Base-by-base conservation (phyloP, 2,888 invertebrate genomes). In the Scaptomyza parva region DNA sequence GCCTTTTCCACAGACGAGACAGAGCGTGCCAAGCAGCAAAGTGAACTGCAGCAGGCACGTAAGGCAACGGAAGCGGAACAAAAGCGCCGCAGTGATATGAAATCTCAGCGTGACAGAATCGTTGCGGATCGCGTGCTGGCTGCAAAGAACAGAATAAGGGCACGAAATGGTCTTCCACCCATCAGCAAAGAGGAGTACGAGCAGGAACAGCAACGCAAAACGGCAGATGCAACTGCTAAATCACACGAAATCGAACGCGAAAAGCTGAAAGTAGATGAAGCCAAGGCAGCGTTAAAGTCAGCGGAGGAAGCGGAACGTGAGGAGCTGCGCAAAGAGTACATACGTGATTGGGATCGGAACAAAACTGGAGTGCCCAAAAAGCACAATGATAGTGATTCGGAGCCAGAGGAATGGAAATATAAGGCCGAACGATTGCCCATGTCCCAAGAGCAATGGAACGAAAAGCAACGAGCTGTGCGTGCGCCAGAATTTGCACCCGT, bases 1-100 rank as follows among this genome's bases (percentile, higher is more conserved):
- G 94, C 95, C 20, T 98, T 99, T 91, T 97, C 98, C 12, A 96
- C 95, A 43, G 96, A 98, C 82, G 97, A 97, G 79, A 93, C 93
- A 2, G 94, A 95, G 84, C 94, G 98, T 76, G 92, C 93, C 1
- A 94, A 95, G 79, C 97, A 99, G 91, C 96, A 97, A 93, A 94
- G 95, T 51, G 95, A 95, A 77, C 92, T 99, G 57, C 93, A 94
- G 50, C 94, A 94, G 71, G 91, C 95, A 26, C 93, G 97, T 0
- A 92, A 94, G 63, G 94, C 95, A 85, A 97, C 97, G 0, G 91
- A 95, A 61, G 91, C 92, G 14, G 94, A 95, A 57, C 96, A 96
- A 87, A 92, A 93, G 57, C 93, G 94, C 48, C 94, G 94, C 0
- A 93, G 95, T 73, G 93, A 94, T 50, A 80, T 93, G 22, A 93